These are phyloP conservation scores for Notolepis coatsorum DNA, from an alignment of 2,797 vertebrate genomes.

Conservation along the genomic window DNA sequence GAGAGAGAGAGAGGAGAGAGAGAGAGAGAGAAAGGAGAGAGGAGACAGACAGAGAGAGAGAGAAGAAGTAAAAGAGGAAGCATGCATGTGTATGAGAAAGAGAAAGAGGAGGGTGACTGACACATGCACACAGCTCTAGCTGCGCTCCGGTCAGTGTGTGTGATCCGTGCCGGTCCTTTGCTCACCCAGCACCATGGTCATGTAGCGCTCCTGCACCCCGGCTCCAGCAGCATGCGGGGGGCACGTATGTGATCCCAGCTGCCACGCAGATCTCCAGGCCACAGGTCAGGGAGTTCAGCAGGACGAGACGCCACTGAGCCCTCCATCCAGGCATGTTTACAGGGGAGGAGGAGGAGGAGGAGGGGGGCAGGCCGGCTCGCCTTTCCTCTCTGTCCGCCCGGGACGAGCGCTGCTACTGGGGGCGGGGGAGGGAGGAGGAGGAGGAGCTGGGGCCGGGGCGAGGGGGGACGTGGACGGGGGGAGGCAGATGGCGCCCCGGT, in stretches of 20 bases:
- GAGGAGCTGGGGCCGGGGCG: constrained; percentile 15
- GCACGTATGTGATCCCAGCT: constrained; percentile 85
- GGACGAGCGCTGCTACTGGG: constrained; percentile 52
- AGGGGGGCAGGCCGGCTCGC: constrained; percentile 42
- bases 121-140: no score
- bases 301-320: constrained; percentile 82
- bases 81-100: background rate
- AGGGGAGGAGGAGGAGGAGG: no score
- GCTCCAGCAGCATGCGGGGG: constrained; percentile 84
- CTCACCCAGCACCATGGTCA: constrained; percentile 87
- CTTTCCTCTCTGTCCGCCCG: constrained; percentile 58
- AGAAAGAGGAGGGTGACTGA: no score
- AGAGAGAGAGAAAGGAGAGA: background rate
- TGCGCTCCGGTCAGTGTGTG: background rate
- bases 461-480: constrained; percentile 28
- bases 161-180: background rate
- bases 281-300: constrained; percentile 86
- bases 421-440: constrained; percentile 35
- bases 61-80: background rate
- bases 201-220: constrained; percentile 84
- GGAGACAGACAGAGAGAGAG: background rate
- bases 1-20: background rate
- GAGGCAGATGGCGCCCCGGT: constrained; percentile 50
- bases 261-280: constrained; percentile 88
- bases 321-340: constrained; percentile 85